These are phyloP conservation scores for Cranoglanis bouderius DNA, from an alignment of 2,113 vertebrate species.

Conservation along the genomic window DNA sequence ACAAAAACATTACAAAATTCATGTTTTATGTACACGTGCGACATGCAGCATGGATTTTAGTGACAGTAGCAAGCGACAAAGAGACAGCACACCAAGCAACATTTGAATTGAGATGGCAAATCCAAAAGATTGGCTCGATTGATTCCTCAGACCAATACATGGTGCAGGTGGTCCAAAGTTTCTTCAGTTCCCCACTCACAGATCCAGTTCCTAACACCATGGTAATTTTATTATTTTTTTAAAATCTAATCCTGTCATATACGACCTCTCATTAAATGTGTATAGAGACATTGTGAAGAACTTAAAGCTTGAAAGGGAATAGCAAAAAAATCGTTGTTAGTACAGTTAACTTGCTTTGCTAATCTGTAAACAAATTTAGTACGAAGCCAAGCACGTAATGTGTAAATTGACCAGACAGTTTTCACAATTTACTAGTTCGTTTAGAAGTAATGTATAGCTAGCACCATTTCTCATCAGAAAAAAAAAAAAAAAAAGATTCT, in stretches of 20 bases:
- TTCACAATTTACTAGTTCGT: background rate
- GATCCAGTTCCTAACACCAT: background rate
- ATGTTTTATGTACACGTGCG: background rate
- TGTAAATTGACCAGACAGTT: background rate
- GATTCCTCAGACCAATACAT: background rate
- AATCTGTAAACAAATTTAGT: background rate
- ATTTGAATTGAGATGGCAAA: background rate
- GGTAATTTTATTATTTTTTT: background rate
- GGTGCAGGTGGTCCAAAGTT: background rate
- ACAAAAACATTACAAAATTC: too few relatives aligned
- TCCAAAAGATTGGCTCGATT: background rate
- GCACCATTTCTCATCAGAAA: background rate
- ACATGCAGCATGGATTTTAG: background rate
- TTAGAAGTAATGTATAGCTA: background rate
- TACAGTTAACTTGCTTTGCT: background rate
- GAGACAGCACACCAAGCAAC: background rate
- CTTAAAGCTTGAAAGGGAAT: background rate
- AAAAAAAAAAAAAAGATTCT: background rate
- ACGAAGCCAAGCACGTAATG: rapidly evolving
- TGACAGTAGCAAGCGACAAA: background rate
- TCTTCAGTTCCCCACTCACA: background rate
- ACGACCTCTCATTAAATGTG: too few relatives aligned
- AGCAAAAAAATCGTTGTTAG: background rate
- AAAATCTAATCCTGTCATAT: background rate
- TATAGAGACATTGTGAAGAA: background rate